phyloP scores from a whole-genome alignment of 2,888 invertebrate genomes.

The Tridacna crocea region DNA sequence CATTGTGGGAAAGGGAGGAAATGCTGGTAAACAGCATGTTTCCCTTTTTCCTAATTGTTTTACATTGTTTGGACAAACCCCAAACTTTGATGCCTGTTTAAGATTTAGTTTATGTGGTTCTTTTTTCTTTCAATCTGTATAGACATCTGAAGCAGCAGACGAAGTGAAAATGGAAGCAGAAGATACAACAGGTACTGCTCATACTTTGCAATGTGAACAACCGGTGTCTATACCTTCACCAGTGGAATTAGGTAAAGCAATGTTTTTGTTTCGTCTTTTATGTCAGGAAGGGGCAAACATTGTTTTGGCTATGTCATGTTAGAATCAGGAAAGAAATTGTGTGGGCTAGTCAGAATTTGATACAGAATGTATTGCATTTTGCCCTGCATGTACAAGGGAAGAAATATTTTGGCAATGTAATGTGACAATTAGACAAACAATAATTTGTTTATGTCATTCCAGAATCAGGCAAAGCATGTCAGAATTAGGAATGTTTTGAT shows the following conservation, averaged over 20 bases:
- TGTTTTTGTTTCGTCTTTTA: background rate
- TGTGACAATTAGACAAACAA: background rate
- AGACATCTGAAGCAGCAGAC: slow-evolving; percentile 58
- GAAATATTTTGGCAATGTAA: background rate
- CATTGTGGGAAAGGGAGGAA: background rate
- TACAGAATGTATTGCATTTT: background rate
- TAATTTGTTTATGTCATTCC: background rate
- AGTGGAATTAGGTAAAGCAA: slow-evolving; percentile 7
- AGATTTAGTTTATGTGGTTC: background rate
- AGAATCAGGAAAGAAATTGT: background rate
- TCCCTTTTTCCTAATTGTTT: background rate
- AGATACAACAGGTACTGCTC: slow-evolving; percentile 26
- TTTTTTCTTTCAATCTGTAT: slow-evolving; percentile 7
- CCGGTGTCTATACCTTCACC: slow-evolving; percentile 31
- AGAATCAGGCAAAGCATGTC: background rate
- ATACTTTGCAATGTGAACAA: slow-evolving; percentile 44
- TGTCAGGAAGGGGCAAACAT: background rate
- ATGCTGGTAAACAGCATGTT: background rate
- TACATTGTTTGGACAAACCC: background rate
- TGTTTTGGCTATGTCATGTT: background rate
- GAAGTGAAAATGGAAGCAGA: slow-evolving; percentile 57
- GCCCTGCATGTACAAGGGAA: background rate
- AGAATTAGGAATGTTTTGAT: background rate
- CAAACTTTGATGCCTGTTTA: background rate
- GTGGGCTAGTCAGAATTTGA: background rate